Evolutionary conservation across 2,113 vertebrate genomes (phyloP), one percentile per base, ranked within the genome.

Genomic region (Vimba vimba): DNA sequence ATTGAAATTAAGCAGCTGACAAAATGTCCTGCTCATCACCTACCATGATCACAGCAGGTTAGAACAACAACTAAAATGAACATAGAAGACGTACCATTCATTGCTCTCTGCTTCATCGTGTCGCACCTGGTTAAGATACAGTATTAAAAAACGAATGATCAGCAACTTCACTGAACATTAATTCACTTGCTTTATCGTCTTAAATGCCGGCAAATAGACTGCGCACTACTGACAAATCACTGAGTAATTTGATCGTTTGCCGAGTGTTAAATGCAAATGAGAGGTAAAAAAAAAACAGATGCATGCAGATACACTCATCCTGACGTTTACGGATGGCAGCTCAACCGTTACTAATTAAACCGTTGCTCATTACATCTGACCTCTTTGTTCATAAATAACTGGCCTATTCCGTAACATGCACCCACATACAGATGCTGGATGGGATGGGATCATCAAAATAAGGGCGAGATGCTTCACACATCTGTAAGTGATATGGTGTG

Each of bases 371-470:
- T 82, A 1, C 27, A 85, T 84, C 83, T 85, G 66, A n/a, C 87
- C 88, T 33, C 85, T 83, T 82, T 91, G 87, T 71, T 80, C 82
- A 89, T 87, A 88, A 93, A 90, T 87, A 81, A 82, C 88, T n/a
- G 57, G 12, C 77, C 45, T 30, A 33, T 87, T 87, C 66, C 55
- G 60, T 86, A 90, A 89, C 85, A 87, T 17, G 85, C 80, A 66
- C 45, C 50, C 80, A 82, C 79, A 84, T 68, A 79, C 76, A 33
- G 64, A 7, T 30, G 17, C 11, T 77, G 39, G 23, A 43, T 12
- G 17, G 84, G 55, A 89, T 87, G 55, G 13, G 4, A 64, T 66
- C 30, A 60, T 83, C 33, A 73, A 47, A 79, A 66, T 50, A 43
- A 90, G 75, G 36, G 84, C 69, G 6, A 62, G n/a, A 52, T 86